These are phyloP conservation scores for Neopipo cinnamomea DNA, from an alignment of 2,113 vertebrate genomes.

Conservation along the genomic window DNA sequence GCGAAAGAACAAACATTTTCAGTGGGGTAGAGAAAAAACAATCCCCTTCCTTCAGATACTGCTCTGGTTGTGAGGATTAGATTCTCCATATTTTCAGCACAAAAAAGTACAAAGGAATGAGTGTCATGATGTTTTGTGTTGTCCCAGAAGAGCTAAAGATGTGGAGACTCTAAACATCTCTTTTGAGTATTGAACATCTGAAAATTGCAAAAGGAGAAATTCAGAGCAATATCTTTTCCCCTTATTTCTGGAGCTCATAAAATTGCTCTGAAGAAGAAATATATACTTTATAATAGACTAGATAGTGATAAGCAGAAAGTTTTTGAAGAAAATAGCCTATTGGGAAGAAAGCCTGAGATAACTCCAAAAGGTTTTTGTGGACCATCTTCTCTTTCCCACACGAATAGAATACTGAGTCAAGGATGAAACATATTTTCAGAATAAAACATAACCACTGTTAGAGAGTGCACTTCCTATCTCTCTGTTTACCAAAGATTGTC, in stretches of 20 bases:
- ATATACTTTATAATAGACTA: neutral
- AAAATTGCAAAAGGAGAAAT: slow-evolving; percentile 11
- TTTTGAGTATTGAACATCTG: neutral
- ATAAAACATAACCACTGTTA: neutral
- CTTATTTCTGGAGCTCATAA: neutral
- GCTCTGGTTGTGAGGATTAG: neutral
- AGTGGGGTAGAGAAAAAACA: neutral
- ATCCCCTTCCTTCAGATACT: neutral
- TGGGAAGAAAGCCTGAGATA: neutral
- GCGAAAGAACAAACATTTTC: neutral
- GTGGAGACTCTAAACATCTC: neutral
- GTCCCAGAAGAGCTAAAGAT: neutral
- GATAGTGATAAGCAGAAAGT: neutral
- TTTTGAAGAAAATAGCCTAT: slow-evolving; percentile 3
- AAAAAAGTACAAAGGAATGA: neutral
- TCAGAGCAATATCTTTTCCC: neutral
- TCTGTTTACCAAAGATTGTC: neutral
- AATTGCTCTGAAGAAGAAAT: slow-evolving; percentile 5
- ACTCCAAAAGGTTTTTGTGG: neutral
- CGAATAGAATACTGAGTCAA: neutral
- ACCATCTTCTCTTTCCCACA: neutral
- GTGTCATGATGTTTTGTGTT: neutral
- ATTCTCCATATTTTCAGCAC: neutral
- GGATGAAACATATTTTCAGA: neutral
- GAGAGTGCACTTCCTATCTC: neutral